Evolutionary conservation across 2,888 invertebrate genomes (phyloP).

Genomic region (Nycteola revayana): DNA sequence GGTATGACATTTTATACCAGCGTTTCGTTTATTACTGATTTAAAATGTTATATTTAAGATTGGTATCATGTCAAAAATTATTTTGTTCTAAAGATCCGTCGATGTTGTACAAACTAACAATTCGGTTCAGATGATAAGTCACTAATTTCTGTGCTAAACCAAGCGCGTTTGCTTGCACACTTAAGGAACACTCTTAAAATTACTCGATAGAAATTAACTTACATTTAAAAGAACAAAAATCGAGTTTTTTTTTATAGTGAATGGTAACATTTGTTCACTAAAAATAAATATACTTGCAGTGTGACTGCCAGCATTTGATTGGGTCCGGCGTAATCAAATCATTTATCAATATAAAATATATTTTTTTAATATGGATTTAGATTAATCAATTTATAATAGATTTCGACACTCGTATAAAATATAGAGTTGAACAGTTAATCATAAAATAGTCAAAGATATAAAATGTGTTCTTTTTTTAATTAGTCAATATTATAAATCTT

Average conservation of each 20-base stretch:
- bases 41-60: no score
- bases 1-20: no score
- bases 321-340: slow-evolving; percentile 26
- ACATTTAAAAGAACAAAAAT: slow-evolving; percentile 62
- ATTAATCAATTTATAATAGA: slow-evolving; percentile 29
- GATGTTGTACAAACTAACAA: slow-evolving; percentile 25
- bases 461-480: no score
- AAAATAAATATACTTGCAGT: slow-evolving; percentile 47
- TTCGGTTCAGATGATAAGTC: slow-evolving; percentile 24
- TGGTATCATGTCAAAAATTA: no score
- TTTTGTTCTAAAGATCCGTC: no score
- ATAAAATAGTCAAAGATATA: no score
- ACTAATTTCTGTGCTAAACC: slow-evolving; percentile 18
- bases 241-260: slow-evolving; percentile 71
- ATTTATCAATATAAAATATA: slow-evolving; percentile 14
- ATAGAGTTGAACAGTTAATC: no score
- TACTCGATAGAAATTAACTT: slow-evolving; percentile 60
- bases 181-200: slow-evolving; percentile 46
- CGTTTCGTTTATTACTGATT: no score
- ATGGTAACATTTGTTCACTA: slow-evolving; percentile 81
- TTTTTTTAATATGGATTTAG: slow-evolving; percentile 24
- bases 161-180: slow-evolving; percentile 16
- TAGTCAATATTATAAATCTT: no score
- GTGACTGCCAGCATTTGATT: slow-evolving; percentile 27
- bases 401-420: not conserved